phyloP scores from a whole-genome alignment of 23 tunicate genomes.

The Oikopleura dioica region DNA sequence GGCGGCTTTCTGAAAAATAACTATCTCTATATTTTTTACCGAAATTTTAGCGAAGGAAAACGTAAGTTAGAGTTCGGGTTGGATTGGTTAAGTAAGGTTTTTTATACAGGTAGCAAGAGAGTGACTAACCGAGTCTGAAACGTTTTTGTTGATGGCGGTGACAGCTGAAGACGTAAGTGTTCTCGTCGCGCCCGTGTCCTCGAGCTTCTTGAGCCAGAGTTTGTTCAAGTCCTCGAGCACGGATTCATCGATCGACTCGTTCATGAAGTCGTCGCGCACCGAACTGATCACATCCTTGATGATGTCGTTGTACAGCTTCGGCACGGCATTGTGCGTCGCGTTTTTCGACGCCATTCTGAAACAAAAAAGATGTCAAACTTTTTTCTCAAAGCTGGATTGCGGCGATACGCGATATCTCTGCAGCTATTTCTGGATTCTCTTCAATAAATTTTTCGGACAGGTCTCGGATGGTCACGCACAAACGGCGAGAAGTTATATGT shows the following conservation, averaged over 20 bases:
- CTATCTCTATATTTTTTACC: too few species aligned
- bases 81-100: too few species aligned
- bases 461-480: conserved; percentile 70
- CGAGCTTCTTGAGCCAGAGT: background rate
- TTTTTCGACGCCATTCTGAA: background rate
- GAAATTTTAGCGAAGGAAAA: too few species aligned
- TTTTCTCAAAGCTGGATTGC: background rate
- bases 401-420: conserved; percentile 1
- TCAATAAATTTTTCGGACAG: conserved; percentile 26
- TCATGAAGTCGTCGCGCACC: background rate
- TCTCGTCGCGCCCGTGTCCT: background rate
- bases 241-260: background rate
- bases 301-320: background rate
- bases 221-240: background rate
- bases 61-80: too few species aligned
- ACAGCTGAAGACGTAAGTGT: too few species aligned
- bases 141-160: too few species aligned
- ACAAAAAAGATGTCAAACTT: background rate
- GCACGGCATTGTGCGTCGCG: background rate
- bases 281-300: background rate
- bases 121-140: too few species aligned
- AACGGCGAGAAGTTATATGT: conserved; percentile 37
- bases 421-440: conserved; percentile 19
- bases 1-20: too few species aligned
- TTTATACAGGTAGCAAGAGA: too few species aligned